A percentile compares a stretch with the other conserved stretches of the same genome.
Conservation (phyloP, 1,140 invertebrate species). For the Camponotus pennsylvanicus region DNA sequence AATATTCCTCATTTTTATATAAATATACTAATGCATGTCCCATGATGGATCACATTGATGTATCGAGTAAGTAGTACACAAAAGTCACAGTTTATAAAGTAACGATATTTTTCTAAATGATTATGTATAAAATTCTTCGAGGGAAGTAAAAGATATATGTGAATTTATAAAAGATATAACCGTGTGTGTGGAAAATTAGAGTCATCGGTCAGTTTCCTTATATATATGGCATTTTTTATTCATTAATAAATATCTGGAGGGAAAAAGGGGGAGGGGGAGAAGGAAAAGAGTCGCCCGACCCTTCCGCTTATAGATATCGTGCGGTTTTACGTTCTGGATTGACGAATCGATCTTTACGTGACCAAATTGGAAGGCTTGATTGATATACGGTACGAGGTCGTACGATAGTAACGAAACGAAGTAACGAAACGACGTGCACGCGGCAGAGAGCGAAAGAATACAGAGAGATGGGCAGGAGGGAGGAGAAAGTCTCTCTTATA, state of each 20-base stretch:
- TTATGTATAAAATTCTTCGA: neutral
- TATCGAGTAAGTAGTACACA: neutral
- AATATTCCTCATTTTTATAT: neutral
- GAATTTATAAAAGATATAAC: neutral
- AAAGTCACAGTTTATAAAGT: neutral
- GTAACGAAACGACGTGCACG: constrained; percentile 41
- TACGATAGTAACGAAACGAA: constrained; percentile 25
- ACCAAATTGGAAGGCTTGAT: constrained; percentile 62
- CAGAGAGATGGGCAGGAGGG: constrained; percentile 20
- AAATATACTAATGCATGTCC: neutral
- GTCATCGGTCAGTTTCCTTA: constrained; percentile 19
- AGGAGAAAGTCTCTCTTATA: constrained; percentile 28
- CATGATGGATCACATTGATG: neutral
- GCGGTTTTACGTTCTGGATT: constrained; percentile 46
- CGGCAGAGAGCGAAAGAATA: constrained; percentile 9
- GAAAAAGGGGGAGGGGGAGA: neutral
- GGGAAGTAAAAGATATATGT: too few species aligned
- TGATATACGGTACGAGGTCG: constrained; percentile 41
- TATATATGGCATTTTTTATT: neutral
- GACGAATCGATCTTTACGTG: constrained; percentile 61
- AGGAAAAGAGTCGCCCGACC: neutral
- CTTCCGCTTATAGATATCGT: constrained; percentile 28
- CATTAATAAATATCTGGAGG: neutral
- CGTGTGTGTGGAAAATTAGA: neutral
- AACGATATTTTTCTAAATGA: neutral